Conservation (phyloP, 35 echinoderm and acorn worm genomes). For the Apostichopus californicus region DNA sequence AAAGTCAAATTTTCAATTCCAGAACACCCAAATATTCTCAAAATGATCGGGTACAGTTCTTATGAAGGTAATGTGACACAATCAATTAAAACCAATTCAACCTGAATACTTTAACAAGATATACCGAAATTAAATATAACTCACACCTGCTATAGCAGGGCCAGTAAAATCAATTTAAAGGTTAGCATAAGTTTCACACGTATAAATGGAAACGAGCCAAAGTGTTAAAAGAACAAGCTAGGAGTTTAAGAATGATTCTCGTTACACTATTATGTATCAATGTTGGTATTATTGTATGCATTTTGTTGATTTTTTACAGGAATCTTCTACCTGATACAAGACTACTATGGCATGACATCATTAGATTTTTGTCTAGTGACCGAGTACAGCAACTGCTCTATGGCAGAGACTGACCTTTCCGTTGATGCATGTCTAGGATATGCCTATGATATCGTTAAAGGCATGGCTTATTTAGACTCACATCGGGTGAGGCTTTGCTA, state of each 20-base stretch:
- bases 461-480: neutral
- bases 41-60: neutral
- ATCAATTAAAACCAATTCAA: no score
- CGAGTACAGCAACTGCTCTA: neutral
- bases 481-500: neutral
- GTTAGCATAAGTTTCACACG: no score
- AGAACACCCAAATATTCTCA: neutral
- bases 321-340: neutral
- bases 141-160: no score
- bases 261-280: no score
- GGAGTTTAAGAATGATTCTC: no score
- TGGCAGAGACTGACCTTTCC: neutral
- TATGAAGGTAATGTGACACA: neutral
- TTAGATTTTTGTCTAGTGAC: neutral
- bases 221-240: no score
- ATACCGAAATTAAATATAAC: no score
- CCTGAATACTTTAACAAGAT: no score
- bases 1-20: neutral
- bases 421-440: neutral
- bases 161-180: no score
- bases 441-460: neutral
- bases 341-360: neutral
- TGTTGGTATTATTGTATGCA: no score
- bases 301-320: neutral
- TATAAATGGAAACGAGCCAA: no score